Evolutionary conservation across 2,888 invertebrate species (phyloP), one percentile per base, ranked within the genome.

Genomic region (Parnassius glacialis): DNA sequence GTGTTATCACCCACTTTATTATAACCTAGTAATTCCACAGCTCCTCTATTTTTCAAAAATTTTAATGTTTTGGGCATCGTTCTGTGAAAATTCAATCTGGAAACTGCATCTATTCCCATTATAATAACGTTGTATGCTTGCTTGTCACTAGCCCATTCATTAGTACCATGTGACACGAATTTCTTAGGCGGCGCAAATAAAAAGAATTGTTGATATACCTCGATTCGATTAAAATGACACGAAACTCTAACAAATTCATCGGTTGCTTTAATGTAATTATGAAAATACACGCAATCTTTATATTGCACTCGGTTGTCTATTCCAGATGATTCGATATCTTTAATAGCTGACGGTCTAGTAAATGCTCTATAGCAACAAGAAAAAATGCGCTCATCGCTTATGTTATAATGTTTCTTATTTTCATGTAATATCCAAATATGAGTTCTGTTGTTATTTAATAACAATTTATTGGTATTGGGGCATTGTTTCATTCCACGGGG

Each of bases 1-100:
- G 97, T 97, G 78, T 98, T 98, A 81, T 98, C 97, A 0, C 94
- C 98, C 2, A 98, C 94, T 90, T 98, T 98, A 76, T 96, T 97
- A 81, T 97, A 97, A 1, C 98, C 98, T 65, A 94, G 79, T 77
- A 98, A 90, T 74, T 96, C 96, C n/a, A 96, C 88, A 12, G 94
- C 94, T 0, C 92, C 91, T 44, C 94, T 82, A 3, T 92, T 75
- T 41, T 90, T 84, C 59, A 97, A 84, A 67, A 92, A 93, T 5
- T 85, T 74, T 12, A 92, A 83, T 0, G 96, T 96, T 68, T 90
- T 87, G 0, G 95, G 95, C 95, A 97, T 95, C 73, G 95, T 95
- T 10, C 97, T 93, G 65, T 95, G 93, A 68, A 97, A 95, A 81
- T 97, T 97, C 56, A 96, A 83, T 68, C 97, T 93, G 0, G 97